Conservation (phyloP, 2,113 vertebrate genomes). For the Anser cygnoides region DNA sequence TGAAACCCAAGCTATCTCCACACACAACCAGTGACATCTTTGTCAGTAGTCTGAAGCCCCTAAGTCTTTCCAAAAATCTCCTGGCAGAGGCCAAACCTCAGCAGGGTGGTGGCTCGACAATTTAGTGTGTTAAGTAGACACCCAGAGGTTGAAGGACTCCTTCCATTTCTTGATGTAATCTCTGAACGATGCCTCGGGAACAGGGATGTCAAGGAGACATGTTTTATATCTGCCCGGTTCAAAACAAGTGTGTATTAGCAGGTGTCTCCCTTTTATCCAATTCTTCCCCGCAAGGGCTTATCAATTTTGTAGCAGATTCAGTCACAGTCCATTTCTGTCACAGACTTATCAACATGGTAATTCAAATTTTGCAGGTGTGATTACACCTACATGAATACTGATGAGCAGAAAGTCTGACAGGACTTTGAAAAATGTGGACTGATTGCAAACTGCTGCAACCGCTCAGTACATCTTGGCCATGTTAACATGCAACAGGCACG, state of each 20-base stretch:
- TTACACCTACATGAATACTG: neutral
- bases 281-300: neutral
- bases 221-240: neutral
- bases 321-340: neutral
- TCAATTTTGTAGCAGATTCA: neutral
- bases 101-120: neutral
- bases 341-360: neutral
- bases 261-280: neutral
- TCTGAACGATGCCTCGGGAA: neutral
- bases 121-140: neutral
- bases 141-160: neutral
- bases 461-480: rapidly evolving
- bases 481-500: neutral
- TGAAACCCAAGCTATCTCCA: neutral
- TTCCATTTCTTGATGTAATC: neutral
- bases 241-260: neutral
- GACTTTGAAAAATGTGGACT: neutral
- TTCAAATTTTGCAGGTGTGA: neutral
- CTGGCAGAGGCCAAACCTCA: neutral
- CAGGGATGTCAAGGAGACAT: neutral
- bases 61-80: neutral
- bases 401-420: neutral
- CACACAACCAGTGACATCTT: rapidly evolving
- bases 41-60: neutral
- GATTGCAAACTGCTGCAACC: neutral